Conservation (phyloP, 2,888 invertebrate species). For the Trilocha varians region DNA sequence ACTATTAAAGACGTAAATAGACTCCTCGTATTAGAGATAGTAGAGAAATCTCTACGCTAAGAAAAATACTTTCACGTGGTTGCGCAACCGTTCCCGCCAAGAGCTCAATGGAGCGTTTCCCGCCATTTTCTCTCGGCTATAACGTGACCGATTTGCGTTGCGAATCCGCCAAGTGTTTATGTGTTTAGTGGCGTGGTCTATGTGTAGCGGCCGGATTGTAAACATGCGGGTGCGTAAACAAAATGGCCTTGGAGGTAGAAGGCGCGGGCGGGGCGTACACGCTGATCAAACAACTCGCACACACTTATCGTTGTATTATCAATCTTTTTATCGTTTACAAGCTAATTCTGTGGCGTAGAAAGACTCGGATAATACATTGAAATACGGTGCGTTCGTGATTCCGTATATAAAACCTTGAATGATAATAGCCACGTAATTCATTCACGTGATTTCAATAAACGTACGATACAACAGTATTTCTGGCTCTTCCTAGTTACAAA, state of each 20-base stretch:
- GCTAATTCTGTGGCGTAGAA: constrained; percentile 23
- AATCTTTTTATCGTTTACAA: constrained; percentile 38
- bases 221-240: constrained; percentile 62
- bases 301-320: constrained; percentile 44
- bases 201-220: constrained; percentile 35
- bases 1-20: neutral
- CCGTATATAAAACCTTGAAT: constrained; percentile 22
- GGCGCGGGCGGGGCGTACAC: constrained; percentile 37
- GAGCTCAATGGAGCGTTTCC: constrained; percentile 61
- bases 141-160: constrained; percentile 38
- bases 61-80: constrained; percentile 52
- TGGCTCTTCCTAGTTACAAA: neutral
- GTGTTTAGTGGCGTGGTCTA: constrained; percentile 22
- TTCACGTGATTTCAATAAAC: constrained; percentile 1
- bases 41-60: constrained; percentile 10
- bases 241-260: constrained; percentile 55
- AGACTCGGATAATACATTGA: constrained; percentile 17
- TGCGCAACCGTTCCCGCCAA: constrained; percentile 62
- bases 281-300: constrained; percentile 41
- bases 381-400: constrained; percentile 16
- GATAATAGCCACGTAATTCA: constrained; percentile 16
- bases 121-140: constrained; percentile 50
- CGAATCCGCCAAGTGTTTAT: constrained; percentile 19
- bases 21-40: neutral
- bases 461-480: neutral